Evolutionary conservation across 2,113 vertebrate genomes (phyloP).

Genomic region (Bufo bufo): DNA sequence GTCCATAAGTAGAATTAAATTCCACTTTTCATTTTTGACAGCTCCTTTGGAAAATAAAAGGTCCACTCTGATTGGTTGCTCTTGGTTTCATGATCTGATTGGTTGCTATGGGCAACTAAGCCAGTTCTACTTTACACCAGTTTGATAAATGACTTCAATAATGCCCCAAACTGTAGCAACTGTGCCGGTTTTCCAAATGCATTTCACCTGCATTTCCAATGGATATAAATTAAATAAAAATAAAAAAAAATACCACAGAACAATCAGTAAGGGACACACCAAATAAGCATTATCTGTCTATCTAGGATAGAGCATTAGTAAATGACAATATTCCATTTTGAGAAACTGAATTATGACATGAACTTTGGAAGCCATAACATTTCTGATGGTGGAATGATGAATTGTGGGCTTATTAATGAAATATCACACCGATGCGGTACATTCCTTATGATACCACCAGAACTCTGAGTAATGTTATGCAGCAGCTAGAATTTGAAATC

Average conservation of each 20-base stretch:
- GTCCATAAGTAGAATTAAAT: too few relatives aligned
- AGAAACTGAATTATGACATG: not conserved
- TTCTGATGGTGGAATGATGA: conserved; percentile 4
- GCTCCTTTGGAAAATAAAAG: too few relatives aligned
- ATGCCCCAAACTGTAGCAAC: too few relatives aligned
- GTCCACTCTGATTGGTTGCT: too few relatives aligned
- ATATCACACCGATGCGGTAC: conserved; percentile 27
- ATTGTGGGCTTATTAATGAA: conserved; percentile 5
- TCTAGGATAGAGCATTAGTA: not conserved
- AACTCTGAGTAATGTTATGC: not conserved
- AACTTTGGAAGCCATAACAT: not conserved
- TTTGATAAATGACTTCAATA: too few relatives aligned
- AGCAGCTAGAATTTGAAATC: not conserved
- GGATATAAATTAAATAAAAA: not conserved
- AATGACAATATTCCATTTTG: not conserved
- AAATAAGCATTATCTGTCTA: not conserved
- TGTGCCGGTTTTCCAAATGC: too few relatives aligned
- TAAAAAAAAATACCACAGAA: not conserved
- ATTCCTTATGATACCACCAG: not conserved
- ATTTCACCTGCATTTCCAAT: too few relatives aligned
- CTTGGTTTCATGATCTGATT: too few relatives aligned
- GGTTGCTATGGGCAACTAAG: too few relatives aligned
- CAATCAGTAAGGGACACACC: not conserved
- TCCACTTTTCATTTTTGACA: too few relatives aligned
- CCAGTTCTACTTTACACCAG: too few relatives aligned